Base-by-base conservation (phyloP, 2,888 invertebrate species). In the Ypsolopha scabrella region DNA sequence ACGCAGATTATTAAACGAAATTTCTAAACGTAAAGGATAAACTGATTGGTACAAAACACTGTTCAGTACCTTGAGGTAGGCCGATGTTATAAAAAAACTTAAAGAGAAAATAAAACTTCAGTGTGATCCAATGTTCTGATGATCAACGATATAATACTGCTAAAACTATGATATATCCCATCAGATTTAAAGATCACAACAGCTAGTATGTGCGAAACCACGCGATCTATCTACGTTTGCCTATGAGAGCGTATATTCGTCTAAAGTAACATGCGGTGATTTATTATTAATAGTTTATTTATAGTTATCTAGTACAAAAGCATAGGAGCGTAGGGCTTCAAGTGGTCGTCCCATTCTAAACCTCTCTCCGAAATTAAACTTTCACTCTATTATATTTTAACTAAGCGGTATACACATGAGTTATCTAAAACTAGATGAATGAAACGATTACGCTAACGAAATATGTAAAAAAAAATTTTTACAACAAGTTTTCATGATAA, bases 141-240 rank as follows among this genome's bases (percentile, higher is more conserved):
- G 53, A 53, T 52, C 51, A 67, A 71, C 63, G 66, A 63, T 71
- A 72, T 83, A 83, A 82, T 83, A 83, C 83, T 83, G 83, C 76
- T 81, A 73, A 72, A 63, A 61, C 72, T 77, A 79, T 61, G 53
- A 67, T 68, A 68, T 65, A 65, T 64, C 50, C 51, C 57, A 41
- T 13, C 24, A 39, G 33, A 44, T 13, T n/a, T 8, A 50, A 48
- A 14, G 49, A 10, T 33, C 41, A 53, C 53, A 57, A 55, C 51
- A 53, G 52, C 53, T 57, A 55, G 10, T 52, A 54, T 51, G 52
- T 58, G 60, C 57, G 57, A 59, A 53, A 55, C 56, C 54, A 59
- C 52, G 54, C 56, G 59, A 60, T 63, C 56, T 34, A 55, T 53
- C 61, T 65, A 67, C 44, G 57, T 54, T 57, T 55, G 57, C 48